Conservation (phyloP, 2,113 vertebrate genomes). For the Cairina moschata region DNA sequence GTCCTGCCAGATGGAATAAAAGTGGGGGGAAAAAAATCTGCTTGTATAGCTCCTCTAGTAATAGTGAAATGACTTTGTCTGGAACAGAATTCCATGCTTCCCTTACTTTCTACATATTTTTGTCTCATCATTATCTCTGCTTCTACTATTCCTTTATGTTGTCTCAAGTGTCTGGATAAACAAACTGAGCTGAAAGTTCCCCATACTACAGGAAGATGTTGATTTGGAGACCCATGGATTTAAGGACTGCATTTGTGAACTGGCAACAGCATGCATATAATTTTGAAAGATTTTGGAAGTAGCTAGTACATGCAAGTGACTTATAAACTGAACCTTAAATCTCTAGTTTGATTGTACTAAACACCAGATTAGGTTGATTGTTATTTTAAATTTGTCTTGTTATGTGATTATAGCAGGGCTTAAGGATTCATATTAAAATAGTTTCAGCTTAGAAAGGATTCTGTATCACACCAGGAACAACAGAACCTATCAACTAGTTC, state of each 20-base stretch:
- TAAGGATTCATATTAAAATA: slow-evolving; percentile 27
- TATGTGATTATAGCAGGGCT: neutral
- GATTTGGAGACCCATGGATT: neutral
- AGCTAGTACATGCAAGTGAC: neutral
- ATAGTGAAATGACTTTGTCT: neutral
- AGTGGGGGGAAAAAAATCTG: neutral
- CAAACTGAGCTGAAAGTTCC: neutral
- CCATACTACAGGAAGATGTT: neutral
- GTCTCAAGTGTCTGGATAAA: neutral
- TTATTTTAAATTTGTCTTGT: slow-evolving; percentile 64
- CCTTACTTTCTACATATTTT: neutral
- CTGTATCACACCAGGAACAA: neutral
- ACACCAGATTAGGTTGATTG: slow-evolving; percentile 34
- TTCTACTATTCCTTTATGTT: neutral
- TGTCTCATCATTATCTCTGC: neutral
- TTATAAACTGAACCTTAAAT: slow-evolving; percentile 42
- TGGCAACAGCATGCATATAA: neutral
- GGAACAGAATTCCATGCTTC: neutral
- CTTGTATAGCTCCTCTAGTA: neutral
- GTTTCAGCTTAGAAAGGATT: neutral
- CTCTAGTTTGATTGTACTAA: slow-evolving; percentile 37
- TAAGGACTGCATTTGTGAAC: neutral
- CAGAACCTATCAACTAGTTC: neutral
- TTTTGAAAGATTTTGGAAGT: neutral
- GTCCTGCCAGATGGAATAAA: neutral